These are phyloP conservation scores for Drosophila ustulata DNA, from an alignment of 2,888 invertebrate species.

Conservation along the genomic window DNA sequence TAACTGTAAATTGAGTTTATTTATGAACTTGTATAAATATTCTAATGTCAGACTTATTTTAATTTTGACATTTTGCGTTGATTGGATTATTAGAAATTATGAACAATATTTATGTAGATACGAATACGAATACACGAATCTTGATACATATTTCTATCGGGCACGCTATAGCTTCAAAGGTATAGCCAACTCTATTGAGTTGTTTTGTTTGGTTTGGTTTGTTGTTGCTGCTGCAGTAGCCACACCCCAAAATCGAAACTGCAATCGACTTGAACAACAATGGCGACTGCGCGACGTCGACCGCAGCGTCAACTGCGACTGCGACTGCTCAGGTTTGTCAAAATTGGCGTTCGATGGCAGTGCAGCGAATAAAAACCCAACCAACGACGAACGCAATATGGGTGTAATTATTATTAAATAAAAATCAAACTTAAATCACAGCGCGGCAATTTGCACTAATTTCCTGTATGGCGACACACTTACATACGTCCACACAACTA, in stretches of 20 bases:
- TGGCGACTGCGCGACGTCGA: conserved; percentile 7
- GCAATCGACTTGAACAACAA: conserved; percentile 33
- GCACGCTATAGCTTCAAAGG: conserved; percentile 1
- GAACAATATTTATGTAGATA: conserved; percentile 17
- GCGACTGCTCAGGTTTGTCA: conserved; percentile 56
- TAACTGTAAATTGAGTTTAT: background rate
- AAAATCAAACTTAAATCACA: conserved; percentile 55
- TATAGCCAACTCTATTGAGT: conserved; percentile 26
- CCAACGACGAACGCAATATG: conserved; percentile 51
- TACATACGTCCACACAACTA: conserved; percentile 18
- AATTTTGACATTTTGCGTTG: conserved; percentile 24
- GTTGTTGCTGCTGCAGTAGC: conserved; percentile 28
- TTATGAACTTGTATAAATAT: background rate
- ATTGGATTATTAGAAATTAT: conserved; percentile 20
- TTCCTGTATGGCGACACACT: conserved; percentile 65
- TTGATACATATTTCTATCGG: conserved; percentile 4
- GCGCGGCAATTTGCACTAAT: conserved; percentile 52
- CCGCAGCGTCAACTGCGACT: conserved; percentile 12
- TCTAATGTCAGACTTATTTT: conserved; percentile 10
- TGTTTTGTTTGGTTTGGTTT: conserved; percentile 14
- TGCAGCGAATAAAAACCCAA: conserved; percentile 27
- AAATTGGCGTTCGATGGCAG: conserved; percentile 59
- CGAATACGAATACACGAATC: background rate
- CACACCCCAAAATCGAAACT: conserved; percentile 59
- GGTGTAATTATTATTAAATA: conserved; percentile 68